Evolutionary conservation across 1,140 invertebrate species (phyloP).

Genomic region (Lasioglossum albipes): DNA sequence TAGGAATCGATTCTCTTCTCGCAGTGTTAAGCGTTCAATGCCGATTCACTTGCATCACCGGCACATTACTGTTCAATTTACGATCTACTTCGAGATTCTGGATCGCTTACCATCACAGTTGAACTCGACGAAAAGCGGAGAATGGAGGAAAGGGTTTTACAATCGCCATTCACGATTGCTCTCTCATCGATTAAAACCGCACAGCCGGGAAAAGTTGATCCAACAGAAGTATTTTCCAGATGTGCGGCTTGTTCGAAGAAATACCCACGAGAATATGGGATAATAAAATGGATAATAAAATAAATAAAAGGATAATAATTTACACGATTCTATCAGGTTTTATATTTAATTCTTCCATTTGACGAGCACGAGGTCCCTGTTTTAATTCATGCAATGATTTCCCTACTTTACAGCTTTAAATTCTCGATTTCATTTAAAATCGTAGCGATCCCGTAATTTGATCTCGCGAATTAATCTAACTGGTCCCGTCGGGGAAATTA

Average conservation of each 20-base stretch:
- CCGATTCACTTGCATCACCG: neutral
- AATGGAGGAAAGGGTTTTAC: neutral
- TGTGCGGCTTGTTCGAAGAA: too few species aligned
- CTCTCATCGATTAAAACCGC: neutral
- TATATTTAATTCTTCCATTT: too few species aligned
- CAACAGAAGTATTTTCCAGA: neutral
- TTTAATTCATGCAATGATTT: too few species aligned
- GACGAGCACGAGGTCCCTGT: too few species aligned
- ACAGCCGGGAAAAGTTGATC: neutral
- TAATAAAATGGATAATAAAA: too few species aligned
- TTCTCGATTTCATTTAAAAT: too few species aligned
- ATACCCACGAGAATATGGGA: too few species aligned
- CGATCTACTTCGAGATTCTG: neutral
- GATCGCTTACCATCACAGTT: neutral
- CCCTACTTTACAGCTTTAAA: too few species aligned
- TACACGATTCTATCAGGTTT: too few species aligned
- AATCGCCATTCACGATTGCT: neutral
- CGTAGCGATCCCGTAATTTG: too few species aligned
- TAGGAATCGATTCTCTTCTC: neutral
- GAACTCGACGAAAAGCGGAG: neutral
- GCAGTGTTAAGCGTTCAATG: neutral
- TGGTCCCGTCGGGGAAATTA: too few species aligned
- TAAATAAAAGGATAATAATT: too few species aligned
- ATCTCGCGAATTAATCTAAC: neutral
- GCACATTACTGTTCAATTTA: neutral